Evolutionary conservation across 2,113 vertebrate species (phyloP), one percentile per base, ranked within the genome.

Genomic region (Menura novaehollandiae): DNA sequence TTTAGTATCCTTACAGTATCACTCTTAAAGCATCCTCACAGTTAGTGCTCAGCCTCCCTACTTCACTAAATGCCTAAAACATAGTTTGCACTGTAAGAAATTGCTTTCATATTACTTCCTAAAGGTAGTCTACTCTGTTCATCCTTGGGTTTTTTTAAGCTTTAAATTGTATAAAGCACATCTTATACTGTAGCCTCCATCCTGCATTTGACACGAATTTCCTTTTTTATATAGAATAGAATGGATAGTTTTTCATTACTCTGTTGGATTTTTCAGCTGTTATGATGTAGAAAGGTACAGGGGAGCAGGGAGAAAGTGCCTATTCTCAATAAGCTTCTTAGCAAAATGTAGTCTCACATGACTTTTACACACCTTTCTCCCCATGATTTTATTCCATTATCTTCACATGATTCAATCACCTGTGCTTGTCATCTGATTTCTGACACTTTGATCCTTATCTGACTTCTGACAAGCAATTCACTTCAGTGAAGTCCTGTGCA

Each of bases 391-490:
- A 35, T 69, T 68, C 87, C 53, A 63, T 51, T 56, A 43, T 71
- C 22, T 81, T 46, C 71, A 26, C 43, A 37, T n/a, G 26, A 72
- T 26, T 94, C 52, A 88, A 46, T 88, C 75, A 47, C 41, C 66
- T 47, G 20, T 74, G 51, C 33, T 71, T 91, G 69, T 47, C 66
- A 13, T 39, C 39, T 83, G 56, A 83, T 94, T 91, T 90, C 64
- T 64, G 85, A 74, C 68, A 41, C 95, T 88, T 83, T 79, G 53
- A 92, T 80, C 22, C 27, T 81, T 85, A 72, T 39, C 60, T 84
- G 73, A 71, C 46, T 60, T 51, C 72, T 79, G 58, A 93, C 93
- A 94, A 95, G 39, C 39, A 95, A 73, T 92, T 97, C 79, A 64
- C 69, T 15, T 52, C 68, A 74, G 37, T 23, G 84, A 98, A 82